Percentiles rank a stretch among this genome's conserved stretches.
phyloP scores from a whole-genome alignment of 2,113 vertebrate genomes.

The Carettochelys insculpta region DNA sequence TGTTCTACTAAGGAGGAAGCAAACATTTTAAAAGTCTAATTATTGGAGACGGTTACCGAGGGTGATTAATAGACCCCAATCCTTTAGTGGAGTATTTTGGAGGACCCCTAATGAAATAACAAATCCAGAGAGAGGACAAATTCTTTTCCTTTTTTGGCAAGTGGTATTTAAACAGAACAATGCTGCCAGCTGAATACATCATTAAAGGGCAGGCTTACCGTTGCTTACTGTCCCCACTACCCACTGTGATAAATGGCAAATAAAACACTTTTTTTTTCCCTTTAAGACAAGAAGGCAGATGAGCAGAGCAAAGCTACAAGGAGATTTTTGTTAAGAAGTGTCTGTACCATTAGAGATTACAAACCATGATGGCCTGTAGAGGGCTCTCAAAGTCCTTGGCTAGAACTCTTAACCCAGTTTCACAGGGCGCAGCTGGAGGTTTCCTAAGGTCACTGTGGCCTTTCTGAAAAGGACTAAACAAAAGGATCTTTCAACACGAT shows the following conservation, averaged over 20 bases:
- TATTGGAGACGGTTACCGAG: slow-evolving; percentile 48
- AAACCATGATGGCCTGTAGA: slow-evolving; percentile 72
- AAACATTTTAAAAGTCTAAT: slow-evolving; percentile 62
- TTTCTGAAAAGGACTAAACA: slow-evolving; percentile 78
- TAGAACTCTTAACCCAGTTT: slow-evolving; percentile 59
- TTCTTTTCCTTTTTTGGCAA: slow-evolving; percentile 70
- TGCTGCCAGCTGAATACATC: slow-evolving; percentile 57
- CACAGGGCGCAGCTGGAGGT: slow-evolving; percentile 80
- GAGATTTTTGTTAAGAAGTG: neutral
- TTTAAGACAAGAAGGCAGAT: slow-evolving; percentile 21
- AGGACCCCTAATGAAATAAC: slow-evolving; percentile 66
- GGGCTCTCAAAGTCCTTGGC: slow-evolving; percentile 76
- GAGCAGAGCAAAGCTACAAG: slow-evolving; percentile 18
- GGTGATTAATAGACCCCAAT: slow-evolving; percentile 65
- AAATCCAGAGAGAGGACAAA: slow-evolving; percentile 59
- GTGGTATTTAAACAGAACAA: slow-evolving; percentile 47
- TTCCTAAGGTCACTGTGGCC: slow-evolving; percentile 87
- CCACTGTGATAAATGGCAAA: slow-evolving; percentile 62
- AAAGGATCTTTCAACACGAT: slow-evolving; percentile 79
- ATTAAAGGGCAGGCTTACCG: slow-evolving; percentile 44
- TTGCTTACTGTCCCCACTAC: slow-evolving; percentile 34
- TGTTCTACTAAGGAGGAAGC: slow-evolving; percentile 32
- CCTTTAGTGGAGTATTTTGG: slow-evolving; percentile 62
- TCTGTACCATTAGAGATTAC: neutral
- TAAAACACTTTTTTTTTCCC: slow-evolving; percentile 49